Conservation (phyloP, 53 echinoderm and acorn worm species). For the Actinopyga echinites region DNA sequence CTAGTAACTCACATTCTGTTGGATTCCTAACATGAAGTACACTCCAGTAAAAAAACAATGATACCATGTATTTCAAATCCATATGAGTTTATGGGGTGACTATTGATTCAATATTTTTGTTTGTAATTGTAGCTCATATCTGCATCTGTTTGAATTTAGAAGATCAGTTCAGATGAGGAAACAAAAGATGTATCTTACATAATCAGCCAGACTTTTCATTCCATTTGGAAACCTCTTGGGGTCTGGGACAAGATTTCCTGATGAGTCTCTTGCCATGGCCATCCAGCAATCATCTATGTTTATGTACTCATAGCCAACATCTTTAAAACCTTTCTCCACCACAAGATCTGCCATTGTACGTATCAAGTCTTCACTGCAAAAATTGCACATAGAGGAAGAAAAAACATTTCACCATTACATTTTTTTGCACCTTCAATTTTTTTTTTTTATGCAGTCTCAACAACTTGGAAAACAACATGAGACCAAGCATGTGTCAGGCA, state of each 20-base stretch:
- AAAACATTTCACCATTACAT: background rate
- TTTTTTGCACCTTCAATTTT: background rate
- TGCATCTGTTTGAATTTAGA: too few relatives aligned
- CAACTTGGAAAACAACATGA: background rate
- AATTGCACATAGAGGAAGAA: background rate
- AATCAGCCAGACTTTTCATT: conserved; percentile 84
- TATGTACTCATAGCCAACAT: conserved; percentile 75
- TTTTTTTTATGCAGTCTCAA: background rate
- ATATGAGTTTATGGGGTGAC: too few relatives aligned
- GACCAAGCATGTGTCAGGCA: background rate
- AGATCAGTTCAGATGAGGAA: background rate
- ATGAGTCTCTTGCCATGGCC: conserved; percentile 61
- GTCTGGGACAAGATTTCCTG: conserved; percentile 68
- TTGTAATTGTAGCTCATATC: too few relatives aligned
- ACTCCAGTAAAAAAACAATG: too few relatives aligned
- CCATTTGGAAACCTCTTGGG: conserved; percentile 86
- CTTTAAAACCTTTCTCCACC: conserved; percentile 66
- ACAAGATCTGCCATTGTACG: conserved; percentile 73
- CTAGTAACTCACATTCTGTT: too few relatives aligned
- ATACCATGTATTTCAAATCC: too few relatives aligned
- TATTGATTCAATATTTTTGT: too few relatives aligned
- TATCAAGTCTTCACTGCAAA: conserved; percentile 67
- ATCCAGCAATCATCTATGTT: conserved; percentile 96
- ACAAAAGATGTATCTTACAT: conserved; percentile 54
- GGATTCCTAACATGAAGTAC: too few relatives aligned